Percentiles rank a stretch among this genome's conserved stretches.
phyloP scores from a whole-genome alignment of 2,797 vertebrate species.

The Acanthurus leucopareius region DNA sequence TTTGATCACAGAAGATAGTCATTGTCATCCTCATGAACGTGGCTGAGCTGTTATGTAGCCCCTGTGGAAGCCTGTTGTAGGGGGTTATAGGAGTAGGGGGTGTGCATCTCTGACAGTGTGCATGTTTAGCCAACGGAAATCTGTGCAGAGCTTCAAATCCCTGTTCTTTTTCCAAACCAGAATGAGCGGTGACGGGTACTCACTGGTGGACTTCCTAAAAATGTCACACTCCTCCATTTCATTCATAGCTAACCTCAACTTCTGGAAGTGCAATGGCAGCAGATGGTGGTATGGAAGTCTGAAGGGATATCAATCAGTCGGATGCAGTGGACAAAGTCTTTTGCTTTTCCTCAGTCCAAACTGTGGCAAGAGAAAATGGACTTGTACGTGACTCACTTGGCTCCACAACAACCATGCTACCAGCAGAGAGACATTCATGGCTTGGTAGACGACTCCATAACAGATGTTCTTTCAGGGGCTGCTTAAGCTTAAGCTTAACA shows the following conservation, averaged over 20 bases:
- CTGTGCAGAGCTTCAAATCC: slow-evolving; percentile 28
- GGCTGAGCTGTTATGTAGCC: slow-evolving; percentile 27
- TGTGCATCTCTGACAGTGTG: slow-evolving; percentile 26
- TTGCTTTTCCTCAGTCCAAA: slow-evolving; percentile 14
- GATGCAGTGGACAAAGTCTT: slow-evolving; percentile 52
- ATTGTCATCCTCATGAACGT: slow-evolving; percentile 55
- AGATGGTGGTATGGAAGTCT: slow-evolving; percentile 2
- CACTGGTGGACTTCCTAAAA: slow-evolving; percentile 39
- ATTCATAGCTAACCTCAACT: slow-evolving; percentile 6
- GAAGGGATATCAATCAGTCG: slow-evolving; percentile 33
- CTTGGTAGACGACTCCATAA: slow-evolving; percentile 42
- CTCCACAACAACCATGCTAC: slow-evolving; percentile 47
- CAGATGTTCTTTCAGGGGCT: slow-evolving; percentile 41
- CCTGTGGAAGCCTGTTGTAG: slow-evolving; percentile 34
- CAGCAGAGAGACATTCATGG: not conserved
- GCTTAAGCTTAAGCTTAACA: slow-evolving; percentile 31
- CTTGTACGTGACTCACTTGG: slow-evolving; percentile 18
- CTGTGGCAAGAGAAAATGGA: too few relatives aligned
- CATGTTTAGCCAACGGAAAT: slow-evolving; percentile 50
- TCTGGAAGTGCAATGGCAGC: slow-evolving; percentile 11
- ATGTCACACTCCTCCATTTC: slow-evolving; percentile 39
- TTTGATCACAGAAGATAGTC: slow-evolving; percentile 47
- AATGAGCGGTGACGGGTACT: slow-evolving; percentile 40
- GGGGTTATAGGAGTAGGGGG: slow-evolving; percentile 25
- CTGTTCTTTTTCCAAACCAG: slow-evolving; percentile 42